Evolutionary conservation across 2,888 invertebrate genomes (phyloP), one percentile per base, ranked within the genome.

Genomic region (Melitaea athalia): DNA sequence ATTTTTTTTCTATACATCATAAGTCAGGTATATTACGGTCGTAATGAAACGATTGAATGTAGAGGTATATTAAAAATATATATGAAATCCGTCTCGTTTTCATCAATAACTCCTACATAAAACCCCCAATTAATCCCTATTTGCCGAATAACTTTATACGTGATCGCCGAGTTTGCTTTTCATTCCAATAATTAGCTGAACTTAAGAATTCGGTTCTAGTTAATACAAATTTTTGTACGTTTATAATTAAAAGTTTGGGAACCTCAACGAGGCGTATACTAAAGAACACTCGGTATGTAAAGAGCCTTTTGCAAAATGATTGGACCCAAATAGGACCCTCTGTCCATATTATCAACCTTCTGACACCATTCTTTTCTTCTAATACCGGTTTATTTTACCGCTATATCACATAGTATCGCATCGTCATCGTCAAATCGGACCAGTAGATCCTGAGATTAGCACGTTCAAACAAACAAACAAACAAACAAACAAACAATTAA

Each of bases 101-200:
- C 50, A 57, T 64, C 64, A 68, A 64, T 59, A 61, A 69, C 49
- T 63, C 63, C 50, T 31, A 53, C 42, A 53, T 38, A 67, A 67
- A 68, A 60, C 59, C 61, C 61, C 59, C 64, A 72, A 72, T 71
- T 59, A 71, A 71, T 72, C 64, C 69, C 64, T 63, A 62, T 71
- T 71, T 71, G 66, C 63, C 65, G 63, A 66, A 69, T 64, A 72
- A 73, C 72, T 73, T 69, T 72, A 68, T 69, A 65, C 69, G 73
- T 69, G 69, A 66, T 68, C 66, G 63, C 64, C 49, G 68, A 72
- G 65, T 68, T 71, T 69, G 63, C 67, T 52, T 65, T 69, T 69
- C 67, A 66, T 71, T 69, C 59, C 59, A 70, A 72, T 66, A 73
- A 72, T 73, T 69, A 72, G 66, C 59, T 42, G 55, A 47, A 24